Evolutionary conservation across 2,888 invertebrate species (phyloP).

Genomic region (Pseudolycoriella hygida): DNA sequence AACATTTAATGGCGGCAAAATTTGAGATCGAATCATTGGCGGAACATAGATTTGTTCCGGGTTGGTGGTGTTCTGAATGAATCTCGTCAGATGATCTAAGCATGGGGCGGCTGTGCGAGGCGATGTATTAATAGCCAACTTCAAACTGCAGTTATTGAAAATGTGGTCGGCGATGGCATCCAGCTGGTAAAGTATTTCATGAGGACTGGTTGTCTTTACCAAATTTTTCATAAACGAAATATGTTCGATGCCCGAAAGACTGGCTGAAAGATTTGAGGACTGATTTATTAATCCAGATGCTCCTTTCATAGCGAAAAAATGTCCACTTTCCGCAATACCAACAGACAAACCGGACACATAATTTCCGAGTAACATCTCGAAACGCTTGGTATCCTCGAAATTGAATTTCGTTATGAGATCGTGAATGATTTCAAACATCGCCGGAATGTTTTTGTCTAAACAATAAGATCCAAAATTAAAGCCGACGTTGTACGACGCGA

Average conservation of each 20-base stretch:
- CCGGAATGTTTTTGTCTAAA: conserved; percentile 57
- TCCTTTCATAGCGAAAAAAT: conserved; percentile 70
- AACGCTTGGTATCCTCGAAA: conserved; percentile 50
- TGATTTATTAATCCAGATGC: conserved; percentile 60
- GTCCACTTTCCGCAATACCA: conserved; percentile 61
- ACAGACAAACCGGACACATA: conserved; percentile 63
- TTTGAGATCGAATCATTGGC: not conserved
- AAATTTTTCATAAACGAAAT: conserved; percentile 62
- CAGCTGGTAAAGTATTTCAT: conserved; percentile 42
- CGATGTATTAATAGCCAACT: conserved; percentile 48
- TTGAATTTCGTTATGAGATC: conserved; percentile 56
- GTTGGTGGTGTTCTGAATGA: conserved; percentile 19
- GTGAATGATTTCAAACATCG: conserved; percentile 68
- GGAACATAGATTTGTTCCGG: conserved; percentile 7
- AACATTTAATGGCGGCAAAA: conserved; percentile 31
- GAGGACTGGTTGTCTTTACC: conserved; percentile 42
- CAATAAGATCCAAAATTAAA: conserved; percentile 58
- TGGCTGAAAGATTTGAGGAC: conserved; percentile 52
- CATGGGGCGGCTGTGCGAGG: conserved; percentile 10
- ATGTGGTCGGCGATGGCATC: conserved; percentile 42
- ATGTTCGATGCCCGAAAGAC: conserved; percentile 57
- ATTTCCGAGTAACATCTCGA: conserved; percentile 62
- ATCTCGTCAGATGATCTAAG: conserved; percentile 22
- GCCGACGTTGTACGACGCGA: conserved; percentile 53
- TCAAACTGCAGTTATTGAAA: conserved; percentile 46